A percentile compares a stretch with the other conserved stretches of the same genome.
Conservation (phyloP, 2,113 vertebrate species). For the Istiophorus platypterus region DNA sequence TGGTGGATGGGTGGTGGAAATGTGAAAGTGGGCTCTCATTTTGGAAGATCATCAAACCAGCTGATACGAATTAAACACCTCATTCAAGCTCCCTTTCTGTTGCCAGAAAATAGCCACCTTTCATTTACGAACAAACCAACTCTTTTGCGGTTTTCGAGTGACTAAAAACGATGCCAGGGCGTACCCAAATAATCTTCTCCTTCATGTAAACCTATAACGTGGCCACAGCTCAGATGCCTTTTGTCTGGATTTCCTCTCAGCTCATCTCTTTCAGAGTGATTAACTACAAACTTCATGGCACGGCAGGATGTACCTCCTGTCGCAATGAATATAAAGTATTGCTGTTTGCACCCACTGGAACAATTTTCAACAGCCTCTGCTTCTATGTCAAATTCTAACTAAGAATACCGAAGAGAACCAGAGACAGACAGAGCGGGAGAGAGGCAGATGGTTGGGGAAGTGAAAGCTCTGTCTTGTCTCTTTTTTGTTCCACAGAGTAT, state of each 20-base stretch:
- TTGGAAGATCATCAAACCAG: not conserved
- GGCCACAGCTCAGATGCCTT: not conserved
- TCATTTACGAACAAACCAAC: not conserved
- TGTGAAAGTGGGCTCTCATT: too few species aligned
- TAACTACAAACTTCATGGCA: not conserved
- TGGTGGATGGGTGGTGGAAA: not conserved
- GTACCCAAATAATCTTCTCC: not conserved
- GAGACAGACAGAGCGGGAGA: conserved; percentile 1
- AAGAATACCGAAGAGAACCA: conserved; percentile 18
- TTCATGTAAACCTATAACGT: not conserved
- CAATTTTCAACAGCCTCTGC: conserved; percentile 13
- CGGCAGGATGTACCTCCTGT: not conserved
- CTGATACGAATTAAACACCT: not conserved
- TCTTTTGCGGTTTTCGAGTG: not conserved
- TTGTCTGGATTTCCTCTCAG: not conserved
- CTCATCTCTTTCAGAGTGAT: not conserved
- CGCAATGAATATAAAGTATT: not conserved
- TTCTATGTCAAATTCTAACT: conserved; percentile 25
- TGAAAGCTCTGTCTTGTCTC: conserved; percentile 80
- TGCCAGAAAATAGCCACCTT: not conserved
- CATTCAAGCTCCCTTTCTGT: not conserved
- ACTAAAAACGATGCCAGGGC: not conserved
- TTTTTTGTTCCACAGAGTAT: conserved; percentile 63
- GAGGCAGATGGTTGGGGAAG: conserved; percentile 63
- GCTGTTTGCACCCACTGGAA: conserved; percentile 7